Evolutionary conservation across 92 coral and sea anemone genomes (phyloP).

Genomic region (Meandrina meandrites): DNA sequence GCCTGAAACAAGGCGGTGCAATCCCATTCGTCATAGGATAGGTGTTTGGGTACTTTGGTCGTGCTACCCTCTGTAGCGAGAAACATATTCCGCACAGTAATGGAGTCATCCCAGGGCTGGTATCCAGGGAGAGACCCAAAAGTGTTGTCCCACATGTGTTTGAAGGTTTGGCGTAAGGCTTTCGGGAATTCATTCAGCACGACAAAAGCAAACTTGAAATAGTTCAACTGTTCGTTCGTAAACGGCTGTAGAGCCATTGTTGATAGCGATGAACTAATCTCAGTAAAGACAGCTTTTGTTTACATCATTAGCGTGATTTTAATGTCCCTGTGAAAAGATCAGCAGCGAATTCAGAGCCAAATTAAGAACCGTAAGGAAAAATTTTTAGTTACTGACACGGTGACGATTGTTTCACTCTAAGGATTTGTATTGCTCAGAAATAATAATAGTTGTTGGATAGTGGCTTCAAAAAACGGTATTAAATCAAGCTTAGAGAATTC

Average conservation of each 20-base stretch:
- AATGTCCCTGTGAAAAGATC: too few species aligned
- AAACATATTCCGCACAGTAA: slow-evolving; percentile 42
- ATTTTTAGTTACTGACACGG: too few species aligned
- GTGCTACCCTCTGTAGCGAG: slow-evolving; percentile 3
- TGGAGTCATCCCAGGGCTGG: slow-evolving; percentile 62
- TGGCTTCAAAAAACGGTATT: too few species aligned
- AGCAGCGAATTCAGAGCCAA: too few species aligned
- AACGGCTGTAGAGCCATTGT: neutral
- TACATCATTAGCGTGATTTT: too few species aligned
- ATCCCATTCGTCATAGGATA: slow-evolving; percentile 41
- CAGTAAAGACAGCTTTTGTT: neutral
- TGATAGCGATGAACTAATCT: neutral
- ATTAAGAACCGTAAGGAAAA: too few species aligned
- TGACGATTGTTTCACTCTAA: too few species aligned
- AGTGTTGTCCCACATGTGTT: slow-evolving; percentile 54
- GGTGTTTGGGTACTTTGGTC: slow-evolving; percentile 10
- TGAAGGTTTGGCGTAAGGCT: slow-evolving; percentile 50
- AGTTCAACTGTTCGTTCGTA: neutral
- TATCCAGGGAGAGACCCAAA: slow-evolving; percentile 29
- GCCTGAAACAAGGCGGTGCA: slow-evolving; percentile 40
- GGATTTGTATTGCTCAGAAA: too few species aligned
- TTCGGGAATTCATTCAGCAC: slow-evolving; percentile 63
- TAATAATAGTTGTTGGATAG: too few species aligned
- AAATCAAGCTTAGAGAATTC: too few species aligned
- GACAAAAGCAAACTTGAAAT: slow-evolving; percentile 43